Percentiles rank a stretch among this genome's conserved stretches.
phyloP scores from a whole-genome alignment of 2,888 invertebrate genomes.

The Calameuta pallipes region DNA sequence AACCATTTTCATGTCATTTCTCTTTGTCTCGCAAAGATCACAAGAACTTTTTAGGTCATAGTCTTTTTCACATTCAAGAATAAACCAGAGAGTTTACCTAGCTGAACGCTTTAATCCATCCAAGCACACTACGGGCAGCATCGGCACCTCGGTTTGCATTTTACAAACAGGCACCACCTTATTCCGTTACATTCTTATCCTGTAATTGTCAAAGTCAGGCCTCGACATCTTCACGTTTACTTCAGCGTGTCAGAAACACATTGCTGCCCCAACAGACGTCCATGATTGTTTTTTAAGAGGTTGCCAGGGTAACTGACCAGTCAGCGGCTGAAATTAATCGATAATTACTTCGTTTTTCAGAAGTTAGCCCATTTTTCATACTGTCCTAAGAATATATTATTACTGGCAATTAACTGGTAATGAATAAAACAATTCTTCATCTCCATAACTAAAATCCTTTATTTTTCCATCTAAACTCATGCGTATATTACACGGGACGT shows the following conservation, averaged over 20 bases:
- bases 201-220: slow-evolving; percentile 15
- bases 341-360: slow-evolving; percentile 8
- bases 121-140: slow-evolving; percentile 57
- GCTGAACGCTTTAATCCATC: slow-evolving; percentile 46
- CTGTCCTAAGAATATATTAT: background rate
- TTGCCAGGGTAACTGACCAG: slow-evolving; percentile 47
- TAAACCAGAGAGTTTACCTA: slow-evolving; percentile 46
- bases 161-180: slow-evolving; percentile 32
- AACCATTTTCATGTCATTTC: background rate
- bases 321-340: slow-evolving; percentile 8
- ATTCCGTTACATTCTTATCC: slow-evolving; percentile 12
- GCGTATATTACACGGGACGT: background rate
- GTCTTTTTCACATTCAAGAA: background rate
- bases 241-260: slow-evolving; percentile 30
- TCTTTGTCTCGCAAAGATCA: background rate
- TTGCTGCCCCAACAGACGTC: slow-evolving; percentile 44
- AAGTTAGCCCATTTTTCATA: background rate
- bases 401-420: background rate
- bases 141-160: slow-evolving; percentile 62
- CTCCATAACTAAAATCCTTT: background rate
- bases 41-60: background rate
- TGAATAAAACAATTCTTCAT: background rate
- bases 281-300: slow-evolving; percentile 55
- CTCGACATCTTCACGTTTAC: slow-evolving; percentile 23
- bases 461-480: background rate